Conservation (phyloP, 92 coral and sea anemone genomes). For the Bergia puertoricense region DNA sequence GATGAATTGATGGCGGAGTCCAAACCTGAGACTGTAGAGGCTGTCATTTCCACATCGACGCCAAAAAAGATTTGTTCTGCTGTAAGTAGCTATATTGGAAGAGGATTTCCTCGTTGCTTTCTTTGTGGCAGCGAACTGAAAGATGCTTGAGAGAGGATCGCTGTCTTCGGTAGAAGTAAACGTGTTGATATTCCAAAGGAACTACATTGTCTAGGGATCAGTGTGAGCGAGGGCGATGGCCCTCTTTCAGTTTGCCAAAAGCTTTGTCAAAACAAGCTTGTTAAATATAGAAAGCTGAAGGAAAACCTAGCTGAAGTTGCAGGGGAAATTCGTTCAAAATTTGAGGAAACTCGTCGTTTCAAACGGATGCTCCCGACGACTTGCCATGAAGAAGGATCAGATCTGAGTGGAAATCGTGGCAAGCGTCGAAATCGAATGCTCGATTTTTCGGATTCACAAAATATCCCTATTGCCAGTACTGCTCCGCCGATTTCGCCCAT, state of each 20-base stretch:
- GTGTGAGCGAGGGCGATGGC: neutral
- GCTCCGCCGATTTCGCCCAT: no score
- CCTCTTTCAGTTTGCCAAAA: neutral
- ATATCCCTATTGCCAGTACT: no score
- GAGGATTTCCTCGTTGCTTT: neutral
- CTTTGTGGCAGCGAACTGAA: neutral
- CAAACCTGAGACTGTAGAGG: neutral
- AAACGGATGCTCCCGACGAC: neutral
- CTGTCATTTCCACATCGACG: neutral
- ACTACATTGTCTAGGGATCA: neutral
- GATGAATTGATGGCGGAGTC: neutral
- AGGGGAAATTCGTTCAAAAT: neutral
- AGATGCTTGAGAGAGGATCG: neutral
- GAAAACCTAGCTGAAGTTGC: neutral
- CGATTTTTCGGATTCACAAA: no score
- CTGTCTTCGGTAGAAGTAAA: neutral
- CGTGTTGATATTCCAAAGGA: neutral
- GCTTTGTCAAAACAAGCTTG: neutral
- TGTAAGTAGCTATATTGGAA: neutral
- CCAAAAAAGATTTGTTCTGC: neutral
- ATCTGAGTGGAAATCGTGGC: no score
- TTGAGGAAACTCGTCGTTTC: neutral
- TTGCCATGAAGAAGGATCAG: neutral
- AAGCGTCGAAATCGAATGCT: no score
- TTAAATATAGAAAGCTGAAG: neutral